Evolutionary conservation across 1,140 invertebrate genomes (phyloP).

Genomic region (Vollenhovia emeryi): DNA sequence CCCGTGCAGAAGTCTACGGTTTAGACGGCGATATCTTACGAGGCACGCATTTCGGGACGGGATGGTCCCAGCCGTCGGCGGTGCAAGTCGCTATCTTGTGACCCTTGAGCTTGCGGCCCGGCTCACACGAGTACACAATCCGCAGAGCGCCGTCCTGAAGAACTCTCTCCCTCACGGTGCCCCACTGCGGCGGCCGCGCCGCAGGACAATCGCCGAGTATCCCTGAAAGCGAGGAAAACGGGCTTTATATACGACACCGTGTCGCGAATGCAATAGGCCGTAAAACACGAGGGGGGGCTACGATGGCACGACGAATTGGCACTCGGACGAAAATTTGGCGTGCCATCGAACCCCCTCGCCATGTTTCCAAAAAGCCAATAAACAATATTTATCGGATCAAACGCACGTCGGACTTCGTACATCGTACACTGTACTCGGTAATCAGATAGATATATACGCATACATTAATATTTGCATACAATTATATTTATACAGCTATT

Average conservation of each 20-base stretch:
- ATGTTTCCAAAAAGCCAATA: background rate
- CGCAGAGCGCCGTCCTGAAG: constrained; percentile 78
- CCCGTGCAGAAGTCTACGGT: too few species aligned
- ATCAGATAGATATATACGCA: background rate
- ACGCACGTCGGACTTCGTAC: background rate
- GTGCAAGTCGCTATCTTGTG: constrained; percentile 80
- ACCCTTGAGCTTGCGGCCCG: constrained; percentile 77
- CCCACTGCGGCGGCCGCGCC: constrained; percentile 77
- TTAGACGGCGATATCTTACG: constrained; percentile 69
- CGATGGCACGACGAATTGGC: background rate
- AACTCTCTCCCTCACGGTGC: constrained; percentile 74
- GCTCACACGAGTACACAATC: constrained; percentile 79
- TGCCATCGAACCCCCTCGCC: background rate
- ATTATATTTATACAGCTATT: background rate
- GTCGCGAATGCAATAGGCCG: background rate
- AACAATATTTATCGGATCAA: background rate
- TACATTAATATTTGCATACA: constrained; percentile 8
- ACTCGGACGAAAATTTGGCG: background rate
- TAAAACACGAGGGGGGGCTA: background rate
- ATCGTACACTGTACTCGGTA: background rate
- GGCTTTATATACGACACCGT: background rate
- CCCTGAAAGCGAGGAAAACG: constrained; percentile 68
- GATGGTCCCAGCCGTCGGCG: constrained; percentile 76
- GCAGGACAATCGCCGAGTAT: constrained; percentile 74
- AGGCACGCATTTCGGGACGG: constrained; percentile 78